Evolutionary conservation across 2,113 vertebrate species (phyloP), one percentile per base, ranked within the genome.

Genomic region (Alexandromys fortis): DNA sequence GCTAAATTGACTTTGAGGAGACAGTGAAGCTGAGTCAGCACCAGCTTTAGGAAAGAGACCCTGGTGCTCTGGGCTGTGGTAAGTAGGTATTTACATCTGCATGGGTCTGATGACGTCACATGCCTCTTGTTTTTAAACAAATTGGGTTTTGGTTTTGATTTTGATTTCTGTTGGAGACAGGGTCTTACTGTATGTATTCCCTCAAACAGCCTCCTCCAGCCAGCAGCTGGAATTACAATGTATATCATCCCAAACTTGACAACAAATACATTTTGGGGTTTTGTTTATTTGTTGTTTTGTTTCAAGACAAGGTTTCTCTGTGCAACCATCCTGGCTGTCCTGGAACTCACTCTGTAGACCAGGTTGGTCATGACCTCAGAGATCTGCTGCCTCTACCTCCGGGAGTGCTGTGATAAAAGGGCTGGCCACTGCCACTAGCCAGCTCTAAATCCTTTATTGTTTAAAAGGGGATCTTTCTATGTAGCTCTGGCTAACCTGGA

Each of bases 91-190:
- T 52, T n/a, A 79, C 7, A 91, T 55, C 61, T 91, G 65, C 89
- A 94, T 81, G 81, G 68, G 70, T 42, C 89, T 65, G 1, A 78
- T 30, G 58, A 95, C 58, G 42, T 79, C 89, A 91, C 75, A 68
- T 22, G 33, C 63, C 72, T 86, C 78, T 76, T 78, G 61, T 89
- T 79, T 94, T 92, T 70, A 89, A 61, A 93, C 82, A 93, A 89
- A 33, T 61, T n/a, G 38, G 38, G 28, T 28, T 42, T 42, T 22
- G 38, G 68, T 72, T 58, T 89, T 88, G 5, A 16, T 72, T 58
- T 89, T 88, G 5, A 16, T 88, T 68, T 68, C 24, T 45, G 24
- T 85, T 85, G 8, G n/a, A 63, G 38, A 85, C 13, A 65, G 26
- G 47, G 47, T 26, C 86, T 70, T 47, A 52, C 33, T 55, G 30